Evolutionary conservation across 2,113 vertebrate genomes (phyloP).

Genomic region (Arizona elegans): DNA sequence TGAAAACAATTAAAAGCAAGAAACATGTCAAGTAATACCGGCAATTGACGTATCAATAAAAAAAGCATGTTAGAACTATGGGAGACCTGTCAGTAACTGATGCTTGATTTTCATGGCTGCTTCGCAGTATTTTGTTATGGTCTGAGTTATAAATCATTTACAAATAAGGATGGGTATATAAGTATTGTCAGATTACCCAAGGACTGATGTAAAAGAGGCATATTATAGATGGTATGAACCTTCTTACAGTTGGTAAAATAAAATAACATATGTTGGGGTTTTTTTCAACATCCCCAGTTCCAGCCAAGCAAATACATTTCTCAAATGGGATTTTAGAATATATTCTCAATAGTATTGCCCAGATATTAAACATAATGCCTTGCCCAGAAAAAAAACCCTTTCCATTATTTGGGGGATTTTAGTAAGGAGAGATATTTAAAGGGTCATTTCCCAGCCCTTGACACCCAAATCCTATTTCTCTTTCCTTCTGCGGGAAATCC

Average conservation of each 20-base stretch:
- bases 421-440: background rate
- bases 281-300: background rate
- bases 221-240: background rate
- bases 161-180: background rate
- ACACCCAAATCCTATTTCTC: background rate
- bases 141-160: background rate
- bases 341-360: background rate
- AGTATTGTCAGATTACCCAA: background rate
- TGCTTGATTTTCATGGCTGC: background rate
- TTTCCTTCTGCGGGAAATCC: background rate
- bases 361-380: background rate
- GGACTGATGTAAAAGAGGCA: background rate
- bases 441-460: background rate
- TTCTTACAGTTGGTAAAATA: background rate
- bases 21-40: background rate
- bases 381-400: background rate
- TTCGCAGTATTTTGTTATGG: background rate
- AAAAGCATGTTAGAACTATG: background rate
- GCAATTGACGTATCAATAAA: background rate
- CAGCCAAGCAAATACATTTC: background rate
- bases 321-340: background rate
- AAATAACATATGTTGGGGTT: background rate
- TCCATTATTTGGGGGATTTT: background rate
- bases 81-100: background rate
- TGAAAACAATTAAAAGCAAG: background rate